Evolutionary conservation across 2,888 invertebrate species (phyloP), one percentile per base, ranked within the genome.

Genomic region (Watsonalla binaria): DNA sequence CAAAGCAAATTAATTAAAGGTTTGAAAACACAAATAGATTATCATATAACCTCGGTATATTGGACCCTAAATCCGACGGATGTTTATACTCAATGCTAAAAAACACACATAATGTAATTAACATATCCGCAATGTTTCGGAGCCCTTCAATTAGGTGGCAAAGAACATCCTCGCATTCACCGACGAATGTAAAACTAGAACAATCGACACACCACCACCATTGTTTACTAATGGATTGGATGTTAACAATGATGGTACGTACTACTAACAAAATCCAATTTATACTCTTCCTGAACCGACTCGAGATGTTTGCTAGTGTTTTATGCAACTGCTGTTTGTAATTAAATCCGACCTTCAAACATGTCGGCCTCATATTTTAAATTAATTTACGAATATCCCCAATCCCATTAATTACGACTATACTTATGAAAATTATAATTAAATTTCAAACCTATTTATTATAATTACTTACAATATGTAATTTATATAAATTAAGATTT

Each of bases 151-250:
- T 66, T 57, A 58, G 60, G 65, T 37, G 37, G 49, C n/a, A 34
- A 48, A 49, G 54, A 52, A 63, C 69, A 68, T 72, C 74, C 74
- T 66, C 59, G 62, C 68, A 68, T 73, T 72, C 64, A 66, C 59
- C 57, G 54, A 61, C 57, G 54, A 61, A 60, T 59, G 62, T 58
- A 68, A 61, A 63, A 68, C 63, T 42, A 11, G 47, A 56, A 45
- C 55, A 58, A 37, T 6, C 34, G 66, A 67, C 65, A 65, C 65
- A 61, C 52, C 49, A 59, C 11, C 39, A 35, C 67, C 54, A 74
- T 74, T 74, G 74, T 74, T 67, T 62, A 53, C 53, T 58, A 64
- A 65, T 64, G 60, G 61, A 65, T 63, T 59, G 61, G 57, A 59
- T 59, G 60, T 61, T 58, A 68, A 76, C 74, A 76, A 76, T 72